These are phyloP conservation scores for Musca vetustissima DNA, from an alignment of 1,140 invertebrate genomes.

Conservation along the genomic window DNA sequence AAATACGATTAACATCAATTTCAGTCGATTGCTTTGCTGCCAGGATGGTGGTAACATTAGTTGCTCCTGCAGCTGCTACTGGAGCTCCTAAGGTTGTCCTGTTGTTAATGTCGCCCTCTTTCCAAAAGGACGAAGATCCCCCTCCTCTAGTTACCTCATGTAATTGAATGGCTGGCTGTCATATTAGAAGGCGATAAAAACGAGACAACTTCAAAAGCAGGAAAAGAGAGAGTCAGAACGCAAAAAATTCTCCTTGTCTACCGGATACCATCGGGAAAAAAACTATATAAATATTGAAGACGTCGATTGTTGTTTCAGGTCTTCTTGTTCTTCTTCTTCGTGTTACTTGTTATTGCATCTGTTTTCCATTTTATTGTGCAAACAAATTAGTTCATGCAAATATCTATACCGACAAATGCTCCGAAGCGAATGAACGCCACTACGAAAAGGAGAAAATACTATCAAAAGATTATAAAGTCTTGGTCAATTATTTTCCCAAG, in stretches of 20 bases:
- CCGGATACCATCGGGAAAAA: not conserved
- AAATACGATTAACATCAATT: constrained; percentile 24
- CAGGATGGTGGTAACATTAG: not conserved
- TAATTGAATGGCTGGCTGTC: constrained; percentile 24
- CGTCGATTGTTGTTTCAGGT: too few species aligned
- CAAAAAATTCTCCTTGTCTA: not conserved
- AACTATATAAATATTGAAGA: too few species aligned
- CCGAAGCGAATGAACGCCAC: too few species aligned
- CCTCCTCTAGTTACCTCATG: not conserved
- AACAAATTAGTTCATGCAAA: too few species aligned
- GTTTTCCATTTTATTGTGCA: too few species aligned
- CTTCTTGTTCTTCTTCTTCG: too few species aligned
- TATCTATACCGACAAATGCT: too few species aligned
- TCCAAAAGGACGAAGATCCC: not conserved
- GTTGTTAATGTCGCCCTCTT: not conserved
- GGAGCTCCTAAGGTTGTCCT: not conserved
- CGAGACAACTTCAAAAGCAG: not conserved
- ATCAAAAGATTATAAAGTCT: too few species aligned
- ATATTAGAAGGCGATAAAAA: constrained; percentile 18
- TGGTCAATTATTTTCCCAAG: too few species aligned
- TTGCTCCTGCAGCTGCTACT: not conserved
- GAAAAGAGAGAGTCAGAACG: not conserved
- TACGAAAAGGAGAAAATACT: too few species aligned
- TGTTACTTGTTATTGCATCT: too few species aligned
- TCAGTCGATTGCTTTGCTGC: constrained; percentile 9